Conservation (phyloP, 1,140 invertebrate species). For the Theocolax elegans region DNA sequence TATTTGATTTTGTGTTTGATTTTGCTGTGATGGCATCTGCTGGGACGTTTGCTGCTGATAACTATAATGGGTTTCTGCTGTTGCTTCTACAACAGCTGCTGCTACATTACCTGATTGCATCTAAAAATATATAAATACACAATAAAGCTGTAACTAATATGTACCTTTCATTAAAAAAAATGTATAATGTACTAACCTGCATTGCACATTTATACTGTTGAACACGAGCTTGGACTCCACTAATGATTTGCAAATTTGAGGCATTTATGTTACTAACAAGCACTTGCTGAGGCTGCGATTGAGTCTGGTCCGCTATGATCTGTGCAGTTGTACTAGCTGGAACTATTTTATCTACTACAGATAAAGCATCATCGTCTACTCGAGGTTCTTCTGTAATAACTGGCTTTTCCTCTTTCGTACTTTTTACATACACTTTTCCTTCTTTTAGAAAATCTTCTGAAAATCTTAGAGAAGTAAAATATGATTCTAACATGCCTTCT, state of each 20-base stretch:
- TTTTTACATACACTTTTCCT: conserved; percentile 71
- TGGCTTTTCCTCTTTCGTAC: conserved; percentile 55
- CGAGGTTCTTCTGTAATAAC: conserved; percentile 49
- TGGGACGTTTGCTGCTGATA: conserved; percentile 64
- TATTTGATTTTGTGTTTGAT: conserved; percentile 62
- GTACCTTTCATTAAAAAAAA: neutral
- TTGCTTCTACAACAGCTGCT: conserved; percentile 61
- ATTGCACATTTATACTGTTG: conserved; percentile 69
- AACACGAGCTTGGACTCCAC: conserved; percentile 64
- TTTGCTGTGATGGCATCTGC: conserved; percentile 56
- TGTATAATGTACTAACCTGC: conserved; percentile 56
- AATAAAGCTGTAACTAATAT: too few species aligned
- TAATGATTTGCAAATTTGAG: conserved; percentile 68
- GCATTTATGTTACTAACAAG: conserved; percentile 69
- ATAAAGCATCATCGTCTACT: conserved; percentile 66
- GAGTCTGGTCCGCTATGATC: conserved; percentile 48
- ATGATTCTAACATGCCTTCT: conserved; percentile 75
- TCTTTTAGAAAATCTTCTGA: conserved; percentile 74
- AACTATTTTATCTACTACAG: conserved; percentile 55
- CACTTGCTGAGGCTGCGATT: conserved; percentile 61
- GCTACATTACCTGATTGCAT: conserved; percentile 64
- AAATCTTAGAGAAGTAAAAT: conserved; percentile 72
- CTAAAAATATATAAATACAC: conserved; percentile 45
- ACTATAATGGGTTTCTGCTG: conserved; percentile 61
- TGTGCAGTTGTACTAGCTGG: conserved; percentile 39